Percentiles rank a stretch among this genome's conserved stretches.
phyloP scores from a whole-genome alignment of 2,888 invertebrate genomes.

The Spicauda simplicius region DNA sequence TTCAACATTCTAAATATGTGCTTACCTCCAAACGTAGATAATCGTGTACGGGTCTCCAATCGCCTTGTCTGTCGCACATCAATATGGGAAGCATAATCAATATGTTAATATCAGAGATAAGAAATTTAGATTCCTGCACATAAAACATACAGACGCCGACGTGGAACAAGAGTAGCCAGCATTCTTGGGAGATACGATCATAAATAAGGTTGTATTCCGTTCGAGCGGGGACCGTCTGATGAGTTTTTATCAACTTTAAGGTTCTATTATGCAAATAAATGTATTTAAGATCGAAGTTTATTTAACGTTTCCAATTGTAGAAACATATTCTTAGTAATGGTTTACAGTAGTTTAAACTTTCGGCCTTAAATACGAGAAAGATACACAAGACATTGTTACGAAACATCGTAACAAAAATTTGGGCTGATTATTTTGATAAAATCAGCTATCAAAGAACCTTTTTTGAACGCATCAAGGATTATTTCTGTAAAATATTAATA shows the following conservation, averaged over 20 bases:
- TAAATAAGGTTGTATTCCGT: constrained; percentile 63
- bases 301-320: constrained; percentile 44
- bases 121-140: constrained; percentile 72
- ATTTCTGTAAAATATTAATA: constrained; percentile 53
- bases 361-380: neutral
- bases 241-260: constrained; percentile 59
- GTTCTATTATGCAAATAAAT: constrained; percentile 59
- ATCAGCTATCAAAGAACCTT: constrained; percentile 40
- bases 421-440: constrained; percentile 32
- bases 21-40: neutral
- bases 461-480: constrained; percentile 42
- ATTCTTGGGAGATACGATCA: constrained; percentile 71
- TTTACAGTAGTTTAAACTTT: neutral
- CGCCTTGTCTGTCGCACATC: constrained; percentile 67
- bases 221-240: constrained; percentile 58
- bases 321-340: constrained; percentile 28
- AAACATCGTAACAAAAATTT: neutral
- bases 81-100: constrained; percentile 78
- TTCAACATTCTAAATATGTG: constrained; percentile 10
- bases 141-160: constrained; percentile 68
- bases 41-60: constrained; percentile 11
- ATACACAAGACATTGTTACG: neutral
- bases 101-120: constrained; percentile 81
- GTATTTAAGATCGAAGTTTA: constrained; percentile 45
- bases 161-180: constrained; percentile 68